Evolutionary conservation across 2,888 invertebrate species (phyloP), one percentile per base, ranked within the genome.

Genomic region (Cephus pulcher): DNA sequence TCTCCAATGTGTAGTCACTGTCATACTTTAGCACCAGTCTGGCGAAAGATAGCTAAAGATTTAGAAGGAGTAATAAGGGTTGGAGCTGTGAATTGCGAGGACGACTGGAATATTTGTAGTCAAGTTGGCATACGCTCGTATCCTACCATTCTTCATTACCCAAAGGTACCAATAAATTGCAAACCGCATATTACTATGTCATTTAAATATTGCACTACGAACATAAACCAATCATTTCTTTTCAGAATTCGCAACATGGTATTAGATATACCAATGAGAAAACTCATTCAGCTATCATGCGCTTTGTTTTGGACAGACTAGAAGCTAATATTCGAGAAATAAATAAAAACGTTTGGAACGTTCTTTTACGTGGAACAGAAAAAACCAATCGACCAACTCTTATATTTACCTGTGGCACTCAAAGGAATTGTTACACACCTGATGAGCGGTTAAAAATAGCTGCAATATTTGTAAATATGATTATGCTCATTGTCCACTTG

Each of bases 21-120:
- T 88, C 97, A 97, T 89, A 94, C 94, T 82, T 92, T 97, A 84
- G 97, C 96, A 3, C 96, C 97, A 12, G 93, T 94, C 91, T 98
- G 97, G 97, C 94, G 97, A 79, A 94, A 95, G 88, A 90, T 98
- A 80, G 96, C 97, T 15, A 93, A 94, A 84, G 94, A 95, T 85
- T 93, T 97, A 82, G 95, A 96, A 88, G 97, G 96, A 76, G 96
- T 97, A 79, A 90, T 94, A 4, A 93, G 95, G 90, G 93, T 98
- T 77, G 97, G 95, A 68, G 97, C 97, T 56, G 96, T 98, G 0
- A 97, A 98, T 90, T 98, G 97, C 92, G 96, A 96, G 92, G 96
- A 97, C 89, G 96, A 97, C 88, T 96, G 95, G 93, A 92, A 93
- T 73, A 93, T 97, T 81, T 98, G 98, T 91, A 93, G 94, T 85